Evolutionary conservation across 1,140 invertebrate genomes (phyloP), one percentile per base, ranked within the genome.

Genomic region (Euura lappo): DNA sequence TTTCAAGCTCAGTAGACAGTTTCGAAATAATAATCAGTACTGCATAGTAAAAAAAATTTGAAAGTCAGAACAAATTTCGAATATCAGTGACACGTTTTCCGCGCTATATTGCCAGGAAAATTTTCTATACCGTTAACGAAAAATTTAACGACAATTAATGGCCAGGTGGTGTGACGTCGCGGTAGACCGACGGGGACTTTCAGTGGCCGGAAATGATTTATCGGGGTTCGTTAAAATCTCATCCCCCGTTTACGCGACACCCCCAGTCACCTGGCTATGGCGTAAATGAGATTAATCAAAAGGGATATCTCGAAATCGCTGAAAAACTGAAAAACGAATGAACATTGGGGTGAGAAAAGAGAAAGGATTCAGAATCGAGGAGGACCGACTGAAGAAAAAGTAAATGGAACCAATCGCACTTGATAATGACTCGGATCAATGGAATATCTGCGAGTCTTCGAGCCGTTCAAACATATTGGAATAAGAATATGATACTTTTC

Each of bases 131-230:
- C 28, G 28, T 28, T 28, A 28, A 11, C 51, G 51, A 60, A 60
- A 60, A 11, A 60, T 60, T 60, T 60, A 60, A 60, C 51, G 51
- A 60, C 51, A 60, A 60, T 60, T 60, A 60, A 60, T 60, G 51
- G 51, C 51, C 51, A n/a, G 51, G 51, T 6, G 51, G 51, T 60
- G 10, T n/a, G 51, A 60, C 51, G 5, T 60, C 51, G 51, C 51
- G 8, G 51, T n/a, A 60, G 51, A 60, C 51, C 51, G 51, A 60
- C 51, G 8, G 51, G 51, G 51, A 60, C 51, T 60, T 60, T 60
- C 51, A n/a, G 51, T 60, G 51, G 51, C 51, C 13, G 51, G 51
- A 60, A 60, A 60, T 60, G 51, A 60, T 60, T 60, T 60, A 60
- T 60, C 13, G 51, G 13, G 51, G 51, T 60, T 60, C 51, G 51